Evolutionary conservation across 2,113 vertebrate genomes (phyloP), one percentile per base, ranked within the genome.

Genomic region (Notiomystis cincta): DNA sequence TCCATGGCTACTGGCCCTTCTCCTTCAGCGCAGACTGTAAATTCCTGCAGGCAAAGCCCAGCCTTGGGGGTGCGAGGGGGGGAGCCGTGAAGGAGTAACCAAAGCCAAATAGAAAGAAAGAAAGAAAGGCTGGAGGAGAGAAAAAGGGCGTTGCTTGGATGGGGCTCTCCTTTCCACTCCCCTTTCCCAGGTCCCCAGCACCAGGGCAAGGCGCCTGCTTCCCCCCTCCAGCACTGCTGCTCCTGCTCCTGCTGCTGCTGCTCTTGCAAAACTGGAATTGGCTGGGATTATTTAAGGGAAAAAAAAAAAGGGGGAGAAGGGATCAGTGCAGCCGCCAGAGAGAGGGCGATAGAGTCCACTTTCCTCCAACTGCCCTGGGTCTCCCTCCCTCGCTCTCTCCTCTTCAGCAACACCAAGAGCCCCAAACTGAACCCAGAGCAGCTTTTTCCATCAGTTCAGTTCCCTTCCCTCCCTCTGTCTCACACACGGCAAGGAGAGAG

Each of bases 141-240:
- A 97, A 97, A 96, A 96, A 98, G 98, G 98, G 98, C 98, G 98
- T 98, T 96, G 98, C 98, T 97, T 97, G 97, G 96, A 97, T 98
- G 98, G 97, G 94, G 84, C 96, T 96, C 93, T 98, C 97, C 95
- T 98, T 97, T 98, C 99, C 98, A 98, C 98, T 98, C 98, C 98
- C 98, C 98, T 98, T 98, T 97, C 98, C 96, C 98, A 97, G 98
- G 98, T 98, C 98, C 97, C 96, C 96, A 82, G 95, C 98, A 94
- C 95, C 89, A 97, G 95, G 96, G 95, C 97, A 96, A 93, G 97
- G 98, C 98, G 97, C 98, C 64, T 96, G 94, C 89, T 97, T 91
- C 98, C 96, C 96, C 97, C 93, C 97, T 95, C 92, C 95, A 96
- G 93, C 76, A 71, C 64, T 93, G 78, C 96, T 94, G 87, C 95